phyloP scores from a whole-genome alignment of 64 coral and sea anemone genomes.

The Actinia tenebrosa region DNA sequence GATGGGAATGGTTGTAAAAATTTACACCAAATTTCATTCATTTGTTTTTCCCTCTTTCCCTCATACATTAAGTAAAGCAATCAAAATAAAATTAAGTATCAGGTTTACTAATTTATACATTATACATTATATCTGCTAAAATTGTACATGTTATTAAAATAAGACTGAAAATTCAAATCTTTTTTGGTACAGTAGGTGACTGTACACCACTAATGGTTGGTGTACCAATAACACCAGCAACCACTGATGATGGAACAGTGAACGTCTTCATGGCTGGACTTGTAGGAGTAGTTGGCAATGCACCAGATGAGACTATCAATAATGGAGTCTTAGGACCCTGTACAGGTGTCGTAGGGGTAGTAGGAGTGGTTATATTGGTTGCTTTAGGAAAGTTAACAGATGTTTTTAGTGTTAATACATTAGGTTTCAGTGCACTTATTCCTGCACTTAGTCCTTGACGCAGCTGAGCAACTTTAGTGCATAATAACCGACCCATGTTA shows the following conservation, averaged over 20 bases:
- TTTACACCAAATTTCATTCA: too few relatives aligned
- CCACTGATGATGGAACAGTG: neutral
- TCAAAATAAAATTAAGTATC: neutral
- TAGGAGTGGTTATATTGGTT: constrained; percentile 38
- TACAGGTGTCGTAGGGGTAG: constrained; percentile 77
- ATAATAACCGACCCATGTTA: constrained; percentile 55
- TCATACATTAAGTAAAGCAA: neutral
- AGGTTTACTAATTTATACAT: neutral
- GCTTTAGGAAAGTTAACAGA: constrained; percentile 4
- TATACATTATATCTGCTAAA: neutral
- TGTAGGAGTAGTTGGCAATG: constrained; percentile 8
- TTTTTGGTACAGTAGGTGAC: neutral
- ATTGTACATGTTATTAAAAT: neutral
- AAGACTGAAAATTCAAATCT: neutral
- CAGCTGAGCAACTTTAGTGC: constrained; percentile 77
- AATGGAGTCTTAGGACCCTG: constrained; percentile 28
- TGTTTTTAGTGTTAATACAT: constrained; percentile 52
- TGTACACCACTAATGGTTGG: neutral
- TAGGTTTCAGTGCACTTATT: constrained; percentile 76
- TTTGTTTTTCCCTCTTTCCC: too few relatives aligned
- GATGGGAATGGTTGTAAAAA: too few relatives aligned
- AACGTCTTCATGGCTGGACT: constrained; percentile 1
- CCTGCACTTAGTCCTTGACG: constrained; percentile 78
- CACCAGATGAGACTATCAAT: neutral
- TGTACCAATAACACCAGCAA: neutral